These are phyloP conservation scores for Heteromurus nitidus DNA, from an alignment of 2,888 invertebrate genomes.

Conservation along the genomic window DNA sequence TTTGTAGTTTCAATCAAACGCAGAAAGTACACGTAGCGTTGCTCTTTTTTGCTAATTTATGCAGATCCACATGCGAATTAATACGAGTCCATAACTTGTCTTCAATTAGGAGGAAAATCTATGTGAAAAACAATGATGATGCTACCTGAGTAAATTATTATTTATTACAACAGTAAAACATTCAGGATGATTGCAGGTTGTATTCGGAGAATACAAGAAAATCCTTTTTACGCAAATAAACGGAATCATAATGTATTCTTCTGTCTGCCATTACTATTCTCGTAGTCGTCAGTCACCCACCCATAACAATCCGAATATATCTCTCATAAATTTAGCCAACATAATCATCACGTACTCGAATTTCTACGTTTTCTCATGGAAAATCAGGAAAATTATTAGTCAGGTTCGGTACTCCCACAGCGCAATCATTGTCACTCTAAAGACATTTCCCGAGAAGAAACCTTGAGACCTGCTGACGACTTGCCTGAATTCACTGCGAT, in stretches of 20 bases:
- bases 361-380: not conserved
- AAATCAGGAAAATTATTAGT: not conserved
- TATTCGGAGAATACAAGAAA: not conserved
- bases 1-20: too few relatives aligned
- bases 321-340: too few relatives aligned
- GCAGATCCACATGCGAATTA: conserved; percentile 23
- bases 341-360: not conserved
- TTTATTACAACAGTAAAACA: not conserved
- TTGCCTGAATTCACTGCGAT: not conserved
- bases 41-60: conserved; percentile 30
- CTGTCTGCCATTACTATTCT: not conserved
- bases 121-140: conserved; percentile 9
- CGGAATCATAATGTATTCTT: not conserved
- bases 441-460: not conserved
- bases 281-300: not conserved
- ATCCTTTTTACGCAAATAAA: not conserved
- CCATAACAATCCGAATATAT: too few relatives aligned
- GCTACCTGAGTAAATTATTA: conserved; percentile 6
- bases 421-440: not conserved
- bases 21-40: too few relatives aligned
- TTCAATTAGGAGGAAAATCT: conserved; percentile 26
- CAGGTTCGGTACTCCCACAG: not conserved
- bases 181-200: not conserved
- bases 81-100: conserved; percentile 16
- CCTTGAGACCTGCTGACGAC: conserved; percentile 30